Percentiles rank a stretch among this genome's conserved stretches.
phyloP scores from a whole-genome alignment of 2,888 invertebrate genomes.

The Parnassius apollo region DNA sequence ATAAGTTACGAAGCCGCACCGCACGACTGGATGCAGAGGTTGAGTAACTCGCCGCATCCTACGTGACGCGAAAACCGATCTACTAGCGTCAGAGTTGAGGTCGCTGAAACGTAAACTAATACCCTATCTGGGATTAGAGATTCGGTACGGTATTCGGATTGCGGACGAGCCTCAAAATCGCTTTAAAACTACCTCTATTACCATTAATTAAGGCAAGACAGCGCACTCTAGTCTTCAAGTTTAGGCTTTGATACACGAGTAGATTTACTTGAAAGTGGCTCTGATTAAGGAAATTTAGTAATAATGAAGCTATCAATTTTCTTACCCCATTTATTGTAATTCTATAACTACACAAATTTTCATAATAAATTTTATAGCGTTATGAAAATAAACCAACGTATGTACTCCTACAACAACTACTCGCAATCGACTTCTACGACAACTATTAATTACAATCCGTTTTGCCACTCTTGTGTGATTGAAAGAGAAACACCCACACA shows the following conservation, averaged over 20 bases:
- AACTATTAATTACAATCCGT: no score
- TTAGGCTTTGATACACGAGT: constrained; percentile 1
- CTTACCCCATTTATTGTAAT: constrained; percentile 2
- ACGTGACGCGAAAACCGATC: constrained; percentile 39
- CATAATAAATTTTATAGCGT: not conserved
- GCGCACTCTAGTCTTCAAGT: not conserved
- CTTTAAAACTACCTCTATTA: constrained; percentile 23
- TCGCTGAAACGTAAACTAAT: constrained; percentile 30
- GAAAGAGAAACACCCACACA: no score
- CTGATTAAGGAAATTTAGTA: constrained; percentile 19
- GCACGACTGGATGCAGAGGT: constrained; percentile 26
- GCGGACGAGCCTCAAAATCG: constrained; percentile 4
- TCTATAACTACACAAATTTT: not conserved
- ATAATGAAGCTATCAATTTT: constrained; percentile 19
- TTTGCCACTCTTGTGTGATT: no score
- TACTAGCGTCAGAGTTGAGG: constrained; percentile 31
- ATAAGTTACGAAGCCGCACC: constrained; percentile 22
- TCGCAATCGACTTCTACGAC: no score
- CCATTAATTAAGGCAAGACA: constrained; percentile 17
- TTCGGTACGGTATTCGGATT: constrained; percentile 19
- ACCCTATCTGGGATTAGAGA: constrained; percentile 16
- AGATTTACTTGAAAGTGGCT: constrained; percentile 14
- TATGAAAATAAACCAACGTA: no score
- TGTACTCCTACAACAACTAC: no score
- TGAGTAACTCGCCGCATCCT: constrained; percentile 32